These are phyloP conservation scores for Holothuria leucospilota DNA, from an alignment of 53 echinoderm and acorn worm species.

Conservation along the genomic window DNA sequence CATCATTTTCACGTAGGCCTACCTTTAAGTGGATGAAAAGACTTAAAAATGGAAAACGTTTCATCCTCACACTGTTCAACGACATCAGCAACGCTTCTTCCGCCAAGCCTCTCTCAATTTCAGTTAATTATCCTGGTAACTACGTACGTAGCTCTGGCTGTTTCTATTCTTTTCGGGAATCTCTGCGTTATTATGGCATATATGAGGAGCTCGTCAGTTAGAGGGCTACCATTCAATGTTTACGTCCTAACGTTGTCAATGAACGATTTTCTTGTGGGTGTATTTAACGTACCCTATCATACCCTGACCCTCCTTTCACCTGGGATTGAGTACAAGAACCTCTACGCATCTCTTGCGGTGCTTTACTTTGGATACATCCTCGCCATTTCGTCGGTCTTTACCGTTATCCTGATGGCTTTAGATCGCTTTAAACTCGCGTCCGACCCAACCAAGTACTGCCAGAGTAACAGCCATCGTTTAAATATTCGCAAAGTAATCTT, in stretches of 20 bases:
- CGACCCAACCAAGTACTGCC: background rate
- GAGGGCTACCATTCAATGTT: background rate
- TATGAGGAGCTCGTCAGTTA: background rate
- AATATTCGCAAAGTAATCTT: background rate
- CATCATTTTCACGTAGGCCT: no score
- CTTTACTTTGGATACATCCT: background rate
- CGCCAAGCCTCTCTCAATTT: background rate
- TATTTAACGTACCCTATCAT: conserved; percentile 9
- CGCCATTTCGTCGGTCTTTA: background rate
- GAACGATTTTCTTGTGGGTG: background rate
- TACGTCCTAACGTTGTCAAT: conserved; percentile 7
- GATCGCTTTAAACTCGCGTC: background rate
- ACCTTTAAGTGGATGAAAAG: no score
- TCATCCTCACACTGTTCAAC: no score
- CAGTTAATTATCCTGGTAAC: background rate
- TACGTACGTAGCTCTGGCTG: background rate
- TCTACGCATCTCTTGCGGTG: background rate
- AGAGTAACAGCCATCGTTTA: background rate
- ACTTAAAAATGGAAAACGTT: no score
- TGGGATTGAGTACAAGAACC: conserved; percentile 5
- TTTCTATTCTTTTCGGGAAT: conserved; percentile 1
- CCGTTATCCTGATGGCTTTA: background rate
- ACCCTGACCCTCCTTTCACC: background rate
- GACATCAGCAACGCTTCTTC: no score
- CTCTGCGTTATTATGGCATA: background rate